Evolutionary conservation across 2,888 invertebrate genomes (phyloP), one percentile per base, ranked within the genome.

Genomic region (Tenthredo notha): DNA sequence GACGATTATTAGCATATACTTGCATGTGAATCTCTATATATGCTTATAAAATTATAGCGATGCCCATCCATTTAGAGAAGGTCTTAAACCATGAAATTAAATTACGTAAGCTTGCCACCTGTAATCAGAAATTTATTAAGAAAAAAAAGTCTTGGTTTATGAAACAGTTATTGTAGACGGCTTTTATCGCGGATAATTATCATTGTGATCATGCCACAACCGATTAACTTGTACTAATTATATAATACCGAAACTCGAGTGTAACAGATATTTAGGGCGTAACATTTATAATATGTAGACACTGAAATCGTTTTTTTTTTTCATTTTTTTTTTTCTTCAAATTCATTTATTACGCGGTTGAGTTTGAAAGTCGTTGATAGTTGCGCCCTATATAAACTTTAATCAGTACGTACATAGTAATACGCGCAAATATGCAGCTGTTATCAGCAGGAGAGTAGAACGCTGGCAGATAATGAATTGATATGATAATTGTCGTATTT

Each of bases 71-170:
- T 67, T 67, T 33, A 33, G 33, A 29, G 67, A 67, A 67, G 25
- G 67, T 67, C 33, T 67, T 25, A 67, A 67, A 67, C 67, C 67
- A 25, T 67, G 67, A 67, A 67, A 67, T 67, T 15, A 33, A 67
- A 67, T 67, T 33, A 67, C 67, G 33, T 67, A 29, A 67, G 67
- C 29, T 67, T 33, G 67, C 29, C 33, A 67, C 67, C 33, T 33
- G 33, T 2, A 67, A 67, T 67, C 67, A 67, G 33, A 15, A 33
- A 21, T 61, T 33, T 33, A 10, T 33, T n/a, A n/a, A 67, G 6
- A 67, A 67, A 67, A 67, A 67, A 67, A 67, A 33, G 29, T 33
- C 18, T 67, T 15, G 6, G 33, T 33, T 67, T 67, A 67, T 33
- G 7, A 67, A 67, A 67, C 33, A 67, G 15, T 67, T 67, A 61